phyloP scores from a whole-genome alignment of 2,797 vertebrate genomes.

The Cirrhinus mrigala region DNA sequence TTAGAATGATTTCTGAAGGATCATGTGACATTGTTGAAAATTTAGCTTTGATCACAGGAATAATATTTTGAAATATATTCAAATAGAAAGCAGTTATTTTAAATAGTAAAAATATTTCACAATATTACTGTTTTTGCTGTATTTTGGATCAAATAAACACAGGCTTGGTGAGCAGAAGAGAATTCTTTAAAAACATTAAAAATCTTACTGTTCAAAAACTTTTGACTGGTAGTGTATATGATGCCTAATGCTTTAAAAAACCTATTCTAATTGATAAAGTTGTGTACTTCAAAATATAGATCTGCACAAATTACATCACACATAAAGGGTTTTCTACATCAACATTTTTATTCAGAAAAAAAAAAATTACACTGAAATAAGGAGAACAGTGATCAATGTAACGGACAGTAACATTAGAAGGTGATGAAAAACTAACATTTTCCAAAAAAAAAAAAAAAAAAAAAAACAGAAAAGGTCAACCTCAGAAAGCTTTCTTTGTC shows the following conservation, averaged over 20 bases:
- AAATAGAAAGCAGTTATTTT: too few species aligned
- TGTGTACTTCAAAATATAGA: not conserved
- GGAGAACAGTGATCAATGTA: not conserved
- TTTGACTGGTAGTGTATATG: not conserved
- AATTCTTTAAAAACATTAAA: too few species aligned
- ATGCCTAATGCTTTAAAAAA: not conserved
- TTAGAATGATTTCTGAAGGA: too few species aligned
- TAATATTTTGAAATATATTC: too few species aligned
- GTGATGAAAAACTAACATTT: not conserved
- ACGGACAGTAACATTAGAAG: not conserved
- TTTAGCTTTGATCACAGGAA: too few species aligned
- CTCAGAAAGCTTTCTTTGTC: not conserved
- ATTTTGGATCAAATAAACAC: too few species aligned
- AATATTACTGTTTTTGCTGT: too few species aligned
- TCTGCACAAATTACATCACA: not conserved
- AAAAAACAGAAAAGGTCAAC: not conserved
- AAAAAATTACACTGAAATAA: constrained; percentile 23
- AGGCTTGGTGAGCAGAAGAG: too few species aligned
- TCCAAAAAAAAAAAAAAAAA: not conserved
- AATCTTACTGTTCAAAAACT: too few species aligned
- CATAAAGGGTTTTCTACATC: not conserved
- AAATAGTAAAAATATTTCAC: too few species aligned
- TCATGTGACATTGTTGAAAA: too few species aligned
- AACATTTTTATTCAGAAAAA: constrained; percentile 56
- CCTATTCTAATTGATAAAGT: not conserved